Evolutionary conservation across 1,140 invertebrate genomes (phyloP).

Genomic region (Lucilia sericata): DNA sequence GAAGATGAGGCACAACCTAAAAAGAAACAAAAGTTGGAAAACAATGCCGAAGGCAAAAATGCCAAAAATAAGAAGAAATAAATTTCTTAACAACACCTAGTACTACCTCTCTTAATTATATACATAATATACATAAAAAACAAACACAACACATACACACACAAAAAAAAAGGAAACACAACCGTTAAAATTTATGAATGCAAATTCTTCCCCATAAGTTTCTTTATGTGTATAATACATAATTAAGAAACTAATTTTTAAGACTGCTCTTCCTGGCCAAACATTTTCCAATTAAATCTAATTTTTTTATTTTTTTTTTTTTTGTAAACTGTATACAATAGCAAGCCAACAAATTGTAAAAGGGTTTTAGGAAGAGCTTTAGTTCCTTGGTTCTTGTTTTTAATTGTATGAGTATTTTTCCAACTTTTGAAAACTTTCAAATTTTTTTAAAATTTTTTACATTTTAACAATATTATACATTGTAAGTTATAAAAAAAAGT

Average conservation of each 20-base stretch:
- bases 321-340: neutral
- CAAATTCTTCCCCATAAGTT: neutral
- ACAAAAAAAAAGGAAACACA: neutral
- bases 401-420: slow-evolving; percentile 16
- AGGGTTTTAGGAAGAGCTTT: neutral
- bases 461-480: slow-evolving; percentile 15
- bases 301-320: neutral
- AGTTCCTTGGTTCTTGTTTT: slow-evolving; percentile 37
- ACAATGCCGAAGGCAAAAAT: slow-evolving; percentile 74
- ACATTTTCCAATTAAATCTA: neutral
- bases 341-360: neutral
- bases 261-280: neutral
- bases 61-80: slow-evolving; percentile 68
- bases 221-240: neutral
- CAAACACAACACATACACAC: too few relatives aligned
- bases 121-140: neutral
- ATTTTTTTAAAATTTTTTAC: neutral
- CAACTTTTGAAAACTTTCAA: neutral
- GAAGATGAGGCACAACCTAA: slow-evolving; percentile 73
- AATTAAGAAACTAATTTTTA: neutral
- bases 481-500: slow-evolving; percentile 4
- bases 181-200: neutral
- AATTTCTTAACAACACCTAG: slow-evolving; percentile 48
- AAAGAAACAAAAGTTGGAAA: slow-evolving; percentile 76
- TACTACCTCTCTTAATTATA: slow-evolving; percentile 33